These are phyloP conservation scores for Ceratitis capitata DNA, from an alignment of 1,140 invertebrate genomes.

Conservation along the genomic window DNA sequence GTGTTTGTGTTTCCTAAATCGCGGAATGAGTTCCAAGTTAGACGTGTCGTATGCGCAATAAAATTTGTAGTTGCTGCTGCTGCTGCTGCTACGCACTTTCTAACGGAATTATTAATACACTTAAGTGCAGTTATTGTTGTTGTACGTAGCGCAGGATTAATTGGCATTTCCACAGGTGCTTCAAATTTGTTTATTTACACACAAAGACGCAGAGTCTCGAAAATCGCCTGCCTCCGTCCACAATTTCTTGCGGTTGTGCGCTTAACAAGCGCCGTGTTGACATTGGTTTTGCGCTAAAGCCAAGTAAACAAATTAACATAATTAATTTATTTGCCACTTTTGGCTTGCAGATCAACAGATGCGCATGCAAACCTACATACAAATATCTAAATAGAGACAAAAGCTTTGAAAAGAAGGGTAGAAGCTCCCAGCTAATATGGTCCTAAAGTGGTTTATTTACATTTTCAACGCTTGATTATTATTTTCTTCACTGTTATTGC, in stretches of 20 bases:
- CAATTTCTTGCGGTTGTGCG: neutral
- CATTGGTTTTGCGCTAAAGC: neutral
- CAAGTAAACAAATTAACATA: conserved; percentile 34
- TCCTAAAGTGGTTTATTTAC: neutral
- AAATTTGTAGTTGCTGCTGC: neutral
- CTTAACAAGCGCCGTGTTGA: neutral
- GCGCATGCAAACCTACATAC: neutral
- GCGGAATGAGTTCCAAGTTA: neutral
- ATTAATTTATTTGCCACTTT: conserved; percentile 33
- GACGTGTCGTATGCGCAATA: neutral
- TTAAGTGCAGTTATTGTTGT: neutral
- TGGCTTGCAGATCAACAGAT: neutral
- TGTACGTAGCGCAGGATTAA: neutral
- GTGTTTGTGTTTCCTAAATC: neutral
- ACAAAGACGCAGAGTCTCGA: neutral
- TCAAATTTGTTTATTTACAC: conserved; percentile 31
- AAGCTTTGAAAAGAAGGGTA: neutral
- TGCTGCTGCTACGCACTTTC: neutral
- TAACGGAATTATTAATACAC: neutral
- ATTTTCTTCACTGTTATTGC: neutral
- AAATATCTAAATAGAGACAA: neutral
- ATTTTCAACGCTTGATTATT: neutral
- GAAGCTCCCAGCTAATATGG: neutral
- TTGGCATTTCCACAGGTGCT: conserved; percentile 15
- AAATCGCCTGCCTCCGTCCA: neutral